phyloP scores from a whole-genome alignment of 2,888 invertebrate genomes.

The Caenorhabditis uteleia region DNA sequence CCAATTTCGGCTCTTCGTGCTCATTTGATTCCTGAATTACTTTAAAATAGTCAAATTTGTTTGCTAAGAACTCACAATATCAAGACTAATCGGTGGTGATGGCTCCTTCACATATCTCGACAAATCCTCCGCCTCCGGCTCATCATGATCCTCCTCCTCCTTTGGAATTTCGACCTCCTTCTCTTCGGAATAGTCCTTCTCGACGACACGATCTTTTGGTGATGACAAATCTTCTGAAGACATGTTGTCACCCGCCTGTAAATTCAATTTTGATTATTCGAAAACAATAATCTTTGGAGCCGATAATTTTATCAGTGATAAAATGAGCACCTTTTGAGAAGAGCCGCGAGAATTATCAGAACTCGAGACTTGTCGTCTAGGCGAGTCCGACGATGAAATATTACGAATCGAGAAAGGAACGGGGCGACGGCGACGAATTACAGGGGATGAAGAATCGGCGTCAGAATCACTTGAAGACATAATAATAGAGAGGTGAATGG shows the following conservation, averaged over 20 bases:
- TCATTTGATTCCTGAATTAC: conserved; percentile 14
- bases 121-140: conserved; percentile 22
- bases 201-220: conserved; percentile 28
- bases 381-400: no score
- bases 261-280: no score
- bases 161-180: conserved; percentile 32
- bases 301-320: not conserved
- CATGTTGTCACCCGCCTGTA: conserved; percentile 30
- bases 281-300: not conserved
- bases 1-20: conserved; percentile 22
- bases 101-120: conserved; percentile 30
- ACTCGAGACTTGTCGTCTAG: no score
- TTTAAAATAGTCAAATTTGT: not conserved
- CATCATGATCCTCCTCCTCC: conserved; percentile 10
- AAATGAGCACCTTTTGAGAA: no score
- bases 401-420: no score
- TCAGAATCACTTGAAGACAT: no score
- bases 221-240: conserved; percentile 19
- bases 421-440: no score
- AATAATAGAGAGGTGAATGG: no score
- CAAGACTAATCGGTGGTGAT: conserved; percentile 33
- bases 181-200: conserved; percentile 19
- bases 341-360: no score
- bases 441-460: no score
- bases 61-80: conserved; percentile 5